Evolutionary conservation across 1,140 invertebrate genomes (phyloP).

Genomic region (Reticulitermes speratus): DNA sequence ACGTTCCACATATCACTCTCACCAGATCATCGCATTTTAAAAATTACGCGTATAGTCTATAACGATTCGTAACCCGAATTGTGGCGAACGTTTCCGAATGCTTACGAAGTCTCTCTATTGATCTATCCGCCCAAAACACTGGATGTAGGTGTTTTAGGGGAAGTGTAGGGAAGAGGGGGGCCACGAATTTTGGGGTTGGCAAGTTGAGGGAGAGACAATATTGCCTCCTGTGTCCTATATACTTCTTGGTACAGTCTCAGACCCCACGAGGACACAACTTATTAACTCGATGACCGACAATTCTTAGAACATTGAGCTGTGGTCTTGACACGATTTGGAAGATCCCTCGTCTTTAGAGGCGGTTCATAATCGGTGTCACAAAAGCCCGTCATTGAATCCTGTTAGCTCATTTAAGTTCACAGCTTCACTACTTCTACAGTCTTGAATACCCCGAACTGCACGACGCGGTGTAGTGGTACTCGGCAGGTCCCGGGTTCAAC

Average conservation of each 20-base stretch:
- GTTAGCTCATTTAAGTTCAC: too few species aligned
- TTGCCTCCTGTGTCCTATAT: background rate
- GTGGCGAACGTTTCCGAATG: background rate
- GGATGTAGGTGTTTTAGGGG: constrained; percentile 16
- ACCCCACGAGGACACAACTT: background rate
- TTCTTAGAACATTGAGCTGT: too few species aligned
- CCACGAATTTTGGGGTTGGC: constrained; percentile 8
- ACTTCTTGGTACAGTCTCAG: constrained; percentile 6
- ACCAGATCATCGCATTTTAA: background rate
- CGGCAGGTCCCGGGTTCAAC: too few species aligned
- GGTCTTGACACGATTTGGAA: too few species aligned
- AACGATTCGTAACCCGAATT: background rate
- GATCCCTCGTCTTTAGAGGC: too few species aligned
- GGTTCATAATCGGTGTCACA: too few species aligned
- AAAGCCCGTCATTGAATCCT: too few species aligned
- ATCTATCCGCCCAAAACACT: constrained; percentile 18
- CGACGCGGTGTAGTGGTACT: too few species aligned
- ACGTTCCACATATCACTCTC: background rate
- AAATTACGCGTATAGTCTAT: background rate
- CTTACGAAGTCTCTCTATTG: background rate
- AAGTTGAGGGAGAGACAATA: constrained; percentile 1
- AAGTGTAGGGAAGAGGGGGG: background rate
- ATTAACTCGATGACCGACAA: too few species aligned
- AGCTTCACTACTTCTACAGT: too few species aligned
- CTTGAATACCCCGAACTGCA: too few species aligned